Base-by-base conservation (phyloP, 1,140 invertebrate genomes). In the Zaprionus inermis region DNA sequence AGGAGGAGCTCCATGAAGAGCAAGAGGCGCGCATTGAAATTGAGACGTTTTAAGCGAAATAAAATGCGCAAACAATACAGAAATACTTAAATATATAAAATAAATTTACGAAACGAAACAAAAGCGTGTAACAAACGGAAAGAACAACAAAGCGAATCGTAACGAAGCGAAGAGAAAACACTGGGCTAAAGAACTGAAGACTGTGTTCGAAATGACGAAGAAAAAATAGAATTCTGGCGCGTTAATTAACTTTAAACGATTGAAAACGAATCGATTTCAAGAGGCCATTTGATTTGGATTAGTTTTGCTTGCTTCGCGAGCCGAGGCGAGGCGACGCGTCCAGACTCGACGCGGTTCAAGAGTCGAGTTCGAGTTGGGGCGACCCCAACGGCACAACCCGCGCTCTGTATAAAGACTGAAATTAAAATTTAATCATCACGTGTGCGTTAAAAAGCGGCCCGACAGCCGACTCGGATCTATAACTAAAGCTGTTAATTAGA, bases 161-260 rank as follows among this genome's bases (percentile, higher is more conserved):
- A 72, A 64, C 49, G 61, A 64, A 64, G 32, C 55, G 30, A 68
- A 61, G 14, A 69, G n/a, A 30, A 60, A 70, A 44, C 6, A 16
- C n/a, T 38, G 6, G 69, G 68, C 36, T 55, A 20, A 70, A 52
- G 54, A 75, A 63, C 54, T 58, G 52, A 67, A 77, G 82, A 81
- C 79, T 73, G 81, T 28, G 24, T 28, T 28, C 24, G 64, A 78
- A 86, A 70, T 32, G n/a, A 51, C 18, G n/a, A 56, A 18, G 16
- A 18, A 56, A n/a, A n/a, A n/a, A n/a, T n/a, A n/a, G 65, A 88
- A 89, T 88, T 89, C 72, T 88, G 70, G 77, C 67, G 81, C 81
- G 84, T 89, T 89, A 89, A 89, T 89, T 90, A 89, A 89, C 84
- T 89, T 89, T 90, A 89, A 89, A 89, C 84, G 84, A 89, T 89